Base-by-base conservation (phyloP, 2,797 vertebrate species). In the Manis crassicaudata region DNA sequence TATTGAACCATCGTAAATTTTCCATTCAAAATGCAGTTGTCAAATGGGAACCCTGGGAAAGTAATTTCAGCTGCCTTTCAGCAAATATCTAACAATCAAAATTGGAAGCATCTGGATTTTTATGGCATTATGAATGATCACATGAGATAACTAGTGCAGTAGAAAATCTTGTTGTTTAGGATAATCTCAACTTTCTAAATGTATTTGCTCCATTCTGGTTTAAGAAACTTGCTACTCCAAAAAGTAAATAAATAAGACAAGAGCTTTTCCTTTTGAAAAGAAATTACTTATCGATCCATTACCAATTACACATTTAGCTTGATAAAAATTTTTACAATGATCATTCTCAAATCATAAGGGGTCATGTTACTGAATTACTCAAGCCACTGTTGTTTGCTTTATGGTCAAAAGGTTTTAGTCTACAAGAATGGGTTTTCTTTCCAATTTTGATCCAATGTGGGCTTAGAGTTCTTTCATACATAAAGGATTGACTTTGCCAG, bases 271-370 rank as follows among this genome's bases (percentile, higher is more conserved):
- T 98, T 90, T 93, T 90, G 90, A 96, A 97, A 46, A 97, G 73
- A 98, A 98, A 98, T 98, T 98, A 95, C 97, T 97, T 98, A 98
- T 98, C 97, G 98, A 98, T 98, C 97, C 72, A 93, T 97, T 97
- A 96, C 94, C 96, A 98, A 93, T 98, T 98, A 98, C 35, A 96
- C 96, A 98, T 98, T 97, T 97, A 97, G 83, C 90, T 94, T 96
- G 80, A 88, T 95, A 98, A 98, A 97, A 95, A 67, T 18, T 96
- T 97, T 82, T 97, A 23, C 46, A 94, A 56, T 95, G 79, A 97
- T 98, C 18, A 95, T 95, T 98, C 92, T 96, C 83, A 96, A 97
- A 93, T 91, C 43, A 20, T 75, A 93, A 88, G 23, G 32, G 46
- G 23, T 52, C 63, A 12, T 92, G 32, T 87, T 97, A 87, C 5